Conservation (phyloP, 2,888 invertebrate genomes). For the Gari tellinella region DNA sequence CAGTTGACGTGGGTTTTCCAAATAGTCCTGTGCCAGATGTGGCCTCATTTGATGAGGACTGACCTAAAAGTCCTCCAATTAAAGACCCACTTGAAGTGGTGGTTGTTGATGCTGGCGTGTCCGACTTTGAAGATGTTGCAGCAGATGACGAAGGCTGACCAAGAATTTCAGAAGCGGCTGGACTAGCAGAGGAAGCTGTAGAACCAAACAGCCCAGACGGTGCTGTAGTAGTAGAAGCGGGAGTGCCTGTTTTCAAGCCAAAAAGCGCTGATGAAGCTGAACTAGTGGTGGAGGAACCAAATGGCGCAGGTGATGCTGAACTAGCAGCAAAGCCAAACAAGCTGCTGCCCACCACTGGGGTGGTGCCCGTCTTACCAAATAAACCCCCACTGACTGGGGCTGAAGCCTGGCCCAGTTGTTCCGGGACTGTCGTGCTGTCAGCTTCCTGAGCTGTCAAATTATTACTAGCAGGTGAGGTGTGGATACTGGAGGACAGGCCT, state of each 20-base stretch:
- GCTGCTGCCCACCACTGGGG: not conserved
- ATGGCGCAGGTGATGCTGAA: conserved; percentile 7
- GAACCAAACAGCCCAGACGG: conserved; percentile 39
- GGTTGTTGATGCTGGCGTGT: conserved; percentile 37
- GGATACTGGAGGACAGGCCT: no score
- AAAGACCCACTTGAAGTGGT: conserved; percentile 7
- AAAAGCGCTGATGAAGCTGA: conserved; percentile 23
- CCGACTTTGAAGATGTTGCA: conserved; percentile 45
- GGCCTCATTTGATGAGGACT: conserved; percentile 30
- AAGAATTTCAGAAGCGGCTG: not conserved
- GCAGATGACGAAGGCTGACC: conserved; percentile 37
- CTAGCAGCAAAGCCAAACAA: not conserved
- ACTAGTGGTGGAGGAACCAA: no score
- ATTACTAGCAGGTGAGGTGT: no score
- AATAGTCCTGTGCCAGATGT: conserved; percentile 25
- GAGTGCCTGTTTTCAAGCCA: conserved; percentile 1
- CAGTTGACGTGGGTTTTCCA: conserved; percentile 24
- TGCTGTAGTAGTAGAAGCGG: conserved; percentile 23
- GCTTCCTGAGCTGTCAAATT: no score
- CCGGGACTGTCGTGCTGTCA: no score
- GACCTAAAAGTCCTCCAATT: conserved; percentile 43
- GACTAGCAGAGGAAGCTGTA: conserved; percentile 32
- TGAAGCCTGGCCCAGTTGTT: no score
- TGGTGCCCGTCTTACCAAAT: conserved; percentile 31
- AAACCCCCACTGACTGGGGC: conserved; percentile 27